Evolutionary conservation across 64 coral and sea anemone species (phyloP).

Genomic region (Pocillopora verrucosa): DNA sequence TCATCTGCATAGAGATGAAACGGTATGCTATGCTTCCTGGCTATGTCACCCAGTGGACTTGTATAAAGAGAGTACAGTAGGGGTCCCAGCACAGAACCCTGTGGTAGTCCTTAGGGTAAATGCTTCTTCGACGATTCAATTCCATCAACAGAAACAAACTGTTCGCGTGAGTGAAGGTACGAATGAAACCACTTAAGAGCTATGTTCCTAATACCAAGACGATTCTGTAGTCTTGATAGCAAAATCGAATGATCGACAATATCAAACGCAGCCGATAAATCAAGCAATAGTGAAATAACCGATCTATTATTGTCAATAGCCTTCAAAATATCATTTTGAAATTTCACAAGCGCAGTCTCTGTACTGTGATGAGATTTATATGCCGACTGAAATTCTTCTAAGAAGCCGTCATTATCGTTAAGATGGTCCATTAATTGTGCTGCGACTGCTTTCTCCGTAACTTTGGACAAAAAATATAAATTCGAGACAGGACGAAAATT

Average conservation of each 20-base stretch:
- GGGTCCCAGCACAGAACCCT: background rate
- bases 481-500: background rate
- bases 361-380: constrained; percentile 30
- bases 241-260: background rate
- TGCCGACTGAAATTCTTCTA: constrained; percentile 20
- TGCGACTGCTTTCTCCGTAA: background rate
- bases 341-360: background rate
- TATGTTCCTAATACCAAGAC: constrained; percentile 4
- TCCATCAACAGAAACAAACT: background rate
- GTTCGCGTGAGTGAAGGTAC: background rate
- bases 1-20: constrained; percentile 20
- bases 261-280: constrained; percentile 31
- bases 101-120: background rate
- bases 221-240: background rate
- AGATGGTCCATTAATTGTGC: background rate
- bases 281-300: constrained; percentile 10
- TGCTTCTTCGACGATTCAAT: background rate
- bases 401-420: background rate
- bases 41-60: constrained; percentile 7
- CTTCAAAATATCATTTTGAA: background rate
- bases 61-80: constrained; percentile 10
- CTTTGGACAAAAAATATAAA: no score
- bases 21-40: background rate
- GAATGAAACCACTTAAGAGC: constrained; percentile 48
- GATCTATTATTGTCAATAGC: constrained; percentile 3